Evolutionary conservation across 2,797 vertebrate genomes (phyloP).

Genomic region (Centroberyx gerrardi): DNA sequence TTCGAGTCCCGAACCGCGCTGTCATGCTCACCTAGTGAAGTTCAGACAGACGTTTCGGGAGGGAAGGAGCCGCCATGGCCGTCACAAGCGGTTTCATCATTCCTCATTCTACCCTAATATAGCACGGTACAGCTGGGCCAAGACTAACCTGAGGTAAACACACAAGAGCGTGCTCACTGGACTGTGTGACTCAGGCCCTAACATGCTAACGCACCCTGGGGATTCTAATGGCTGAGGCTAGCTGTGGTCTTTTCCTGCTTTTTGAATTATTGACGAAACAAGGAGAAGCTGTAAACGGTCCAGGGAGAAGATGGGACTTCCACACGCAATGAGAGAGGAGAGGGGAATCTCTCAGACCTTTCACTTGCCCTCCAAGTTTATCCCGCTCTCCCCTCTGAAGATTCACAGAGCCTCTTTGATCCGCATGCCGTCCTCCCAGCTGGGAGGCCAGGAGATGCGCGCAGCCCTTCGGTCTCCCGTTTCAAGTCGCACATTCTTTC

Average conservation of each 20-base stretch:
- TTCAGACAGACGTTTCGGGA: not conserved
- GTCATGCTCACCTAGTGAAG: constrained; percentile 13
- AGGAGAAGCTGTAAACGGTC: constrained; percentile 39
- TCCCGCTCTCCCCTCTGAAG: constrained; percentile 62
- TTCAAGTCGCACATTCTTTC: constrained; percentile 80
- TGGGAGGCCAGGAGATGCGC: constrained; percentile 65
- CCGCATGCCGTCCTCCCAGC: constrained; percentile 63
- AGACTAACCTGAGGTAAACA: constrained; percentile 56
- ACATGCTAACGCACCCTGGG: constrained; percentile 39
- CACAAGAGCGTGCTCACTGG: constrained; percentile 40
- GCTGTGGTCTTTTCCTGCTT: constrained; percentile 40
- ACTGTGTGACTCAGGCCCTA: constrained; percentile 44
- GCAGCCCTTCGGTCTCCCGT: constrained; percentile 63
- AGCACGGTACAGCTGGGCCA: constrained; percentile 43
- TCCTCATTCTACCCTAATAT: constrained; percentile 24
- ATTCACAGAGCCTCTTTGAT: constrained; percentile 75
- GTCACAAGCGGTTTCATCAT: constrained; percentile 47
- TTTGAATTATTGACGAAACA: constrained; percentile 67
- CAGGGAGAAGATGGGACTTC: constrained; percentile 32
- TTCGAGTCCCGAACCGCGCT: not conserved
- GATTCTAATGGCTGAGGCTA: constrained; percentile 34
- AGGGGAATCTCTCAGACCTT: constrained; percentile 48
- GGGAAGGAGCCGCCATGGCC: constrained; percentile 1
- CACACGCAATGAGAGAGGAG: constrained; percentile 45
- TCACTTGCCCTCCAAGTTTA: constrained; percentile 58